Conservation (phyloP, 2,797 vertebrate genomes). For the Prionace glauca region DNA sequence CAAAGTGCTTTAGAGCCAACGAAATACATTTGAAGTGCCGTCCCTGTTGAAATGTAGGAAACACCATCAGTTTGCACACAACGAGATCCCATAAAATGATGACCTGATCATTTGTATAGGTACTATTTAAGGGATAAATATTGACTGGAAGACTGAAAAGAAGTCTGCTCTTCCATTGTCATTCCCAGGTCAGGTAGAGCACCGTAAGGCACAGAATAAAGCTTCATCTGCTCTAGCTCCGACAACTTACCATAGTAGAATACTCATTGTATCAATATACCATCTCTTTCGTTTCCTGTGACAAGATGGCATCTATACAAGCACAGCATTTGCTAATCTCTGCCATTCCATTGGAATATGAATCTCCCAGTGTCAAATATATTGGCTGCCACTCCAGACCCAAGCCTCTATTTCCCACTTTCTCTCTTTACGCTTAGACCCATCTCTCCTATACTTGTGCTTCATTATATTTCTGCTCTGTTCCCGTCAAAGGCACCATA, state of each 20-base stretch:
- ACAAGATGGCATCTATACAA: background rate
- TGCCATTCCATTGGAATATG: background rate
- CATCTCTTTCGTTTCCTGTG: background rate
- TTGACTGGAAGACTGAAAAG: background rate
- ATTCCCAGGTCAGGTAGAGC: background rate
- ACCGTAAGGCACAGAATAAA: background rate
- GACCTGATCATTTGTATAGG: background rate
- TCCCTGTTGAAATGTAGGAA: background rate
- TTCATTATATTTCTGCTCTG: background rate
- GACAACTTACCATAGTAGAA: background rate
- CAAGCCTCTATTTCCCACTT: background rate
- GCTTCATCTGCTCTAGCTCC: background rate
- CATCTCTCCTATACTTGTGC: too few relatives aligned
- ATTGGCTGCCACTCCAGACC: background rate
- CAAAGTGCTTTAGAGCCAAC: background rate
- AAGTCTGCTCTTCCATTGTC: background rate
- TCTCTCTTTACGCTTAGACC: background rate
- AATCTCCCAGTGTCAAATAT: background rate
- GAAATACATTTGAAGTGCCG: background rate
- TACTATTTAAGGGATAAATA: background rate
- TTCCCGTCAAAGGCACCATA: background rate
- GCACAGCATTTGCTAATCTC: background rate
- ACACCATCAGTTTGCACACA: background rate
- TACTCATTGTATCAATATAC: background rate
- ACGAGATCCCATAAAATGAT: background rate